These are phyloP conservation scores for Coendou prehensilis DNA, from an alignment of 2,797 vertebrate species.

Conservation along the genomic window DNA sequence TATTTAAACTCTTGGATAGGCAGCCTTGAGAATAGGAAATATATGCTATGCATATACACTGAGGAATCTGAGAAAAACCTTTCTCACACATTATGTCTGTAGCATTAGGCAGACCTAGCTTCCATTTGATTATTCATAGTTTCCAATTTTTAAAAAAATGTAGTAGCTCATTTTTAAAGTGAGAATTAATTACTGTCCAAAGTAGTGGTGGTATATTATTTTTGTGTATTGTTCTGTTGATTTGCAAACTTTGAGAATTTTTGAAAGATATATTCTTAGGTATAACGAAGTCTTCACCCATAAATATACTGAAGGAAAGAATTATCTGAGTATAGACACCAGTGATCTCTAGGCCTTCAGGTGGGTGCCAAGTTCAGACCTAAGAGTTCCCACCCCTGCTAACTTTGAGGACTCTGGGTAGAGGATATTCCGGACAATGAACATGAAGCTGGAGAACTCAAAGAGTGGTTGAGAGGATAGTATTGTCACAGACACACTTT, in stretches of 20 bases:
- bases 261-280: neutral
- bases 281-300: neutral
- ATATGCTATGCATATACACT: constrained; percentile 42
- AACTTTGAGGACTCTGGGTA: neutral
- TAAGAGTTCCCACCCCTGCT: neutral
- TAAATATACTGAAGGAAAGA: neutral
- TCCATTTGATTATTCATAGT: constrained; percentile 62
- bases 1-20: constrained; percentile 84
- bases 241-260: neutral
- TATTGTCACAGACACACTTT: neutral
- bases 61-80: constrained; percentile 59
- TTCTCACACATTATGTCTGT: constrained; percentile 72
- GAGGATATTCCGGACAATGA: neutral
- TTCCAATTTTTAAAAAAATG: constrained; percentile 66
- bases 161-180: constrained; percentile 68
- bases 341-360: neutral
- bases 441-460: neutral
- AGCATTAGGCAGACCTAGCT: constrained; percentile 74
- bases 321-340: neutral
- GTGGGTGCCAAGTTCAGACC: neutral
- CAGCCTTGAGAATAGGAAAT: constrained; percentile 75
- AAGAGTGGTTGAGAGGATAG: neutral
- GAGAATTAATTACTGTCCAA: constrained; percentile 47
- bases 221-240: neutral
- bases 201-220: neutral